Percentiles rank a stretch among this genome's conserved stretches.
Conservation (phyloP, 2,888 invertebrate genomes). For the Catocala nupta region DNA sequence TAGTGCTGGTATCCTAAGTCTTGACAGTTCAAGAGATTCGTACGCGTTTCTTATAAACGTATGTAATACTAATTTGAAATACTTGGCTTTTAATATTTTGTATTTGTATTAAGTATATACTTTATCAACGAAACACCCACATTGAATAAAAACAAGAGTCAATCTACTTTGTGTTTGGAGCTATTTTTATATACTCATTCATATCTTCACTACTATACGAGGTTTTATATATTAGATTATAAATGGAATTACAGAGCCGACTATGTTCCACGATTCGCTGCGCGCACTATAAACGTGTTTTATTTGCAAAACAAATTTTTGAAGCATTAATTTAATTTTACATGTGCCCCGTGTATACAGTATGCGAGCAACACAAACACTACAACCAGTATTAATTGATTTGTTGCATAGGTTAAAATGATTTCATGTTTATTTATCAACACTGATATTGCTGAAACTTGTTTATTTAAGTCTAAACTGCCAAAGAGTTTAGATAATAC, state of each 20-base stretch:
- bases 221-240: slow-evolving; percentile 26
- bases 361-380: slow-evolving; percentile 4
- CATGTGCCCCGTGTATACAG: slow-evolving; percentile 7
- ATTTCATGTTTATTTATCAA: slow-evolving; percentile 4
- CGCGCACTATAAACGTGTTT: slow-evolving; percentile 17
- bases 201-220: slow-evolving; percentile 6
- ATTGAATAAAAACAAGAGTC: slow-evolving; percentile 7
- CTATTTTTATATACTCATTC: slow-evolving; percentile 19
- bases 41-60: too few relatives aligned
- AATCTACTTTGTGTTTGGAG: slow-evolving; percentile 5
- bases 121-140: neutral
- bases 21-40: too few relatives aligned
- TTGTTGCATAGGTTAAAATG: slow-evolving; percentile 5
- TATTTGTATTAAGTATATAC: too few relatives aligned
- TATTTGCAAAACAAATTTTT: slow-evolving; percentile 31
- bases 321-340: slow-evolving; percentile 21
- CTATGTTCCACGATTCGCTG: slow-evolving; percentile 20
- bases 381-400: slow-evolving; percentile 6
- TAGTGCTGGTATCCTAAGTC: too few relatives aligned
- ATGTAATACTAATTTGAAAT: too few relatives aligned
- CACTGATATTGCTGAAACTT: neutral
- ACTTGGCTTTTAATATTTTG: too few relatives aligned
- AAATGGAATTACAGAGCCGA: slow-evolving; percentile 11
- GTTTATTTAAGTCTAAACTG: neutral
- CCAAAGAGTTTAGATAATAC: too few relatives aligned